Conservation (phyloP, 1,140 invertebrate genomes). For the Thalassaphorura encarpata region DNA sequence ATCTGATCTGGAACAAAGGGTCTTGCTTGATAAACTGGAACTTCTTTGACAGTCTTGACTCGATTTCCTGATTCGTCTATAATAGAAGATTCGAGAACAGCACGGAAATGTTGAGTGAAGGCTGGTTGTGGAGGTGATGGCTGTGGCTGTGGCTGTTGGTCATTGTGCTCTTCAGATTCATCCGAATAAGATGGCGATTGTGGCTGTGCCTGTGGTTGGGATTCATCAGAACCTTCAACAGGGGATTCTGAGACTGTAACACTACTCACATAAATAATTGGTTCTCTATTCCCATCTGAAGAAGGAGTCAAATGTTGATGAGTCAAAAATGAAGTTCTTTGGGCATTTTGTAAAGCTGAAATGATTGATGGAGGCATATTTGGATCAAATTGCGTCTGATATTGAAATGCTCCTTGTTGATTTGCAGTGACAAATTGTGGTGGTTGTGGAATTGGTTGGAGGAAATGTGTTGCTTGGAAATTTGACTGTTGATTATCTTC, state of each 20-base stretch:
- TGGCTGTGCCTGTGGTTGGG: background rate
- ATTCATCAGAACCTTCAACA: no score
- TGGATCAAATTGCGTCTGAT: constrained; percentile 15
- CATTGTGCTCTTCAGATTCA: background rate
- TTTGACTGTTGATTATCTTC: background rate
- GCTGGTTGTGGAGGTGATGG: background rate
- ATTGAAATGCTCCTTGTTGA: background rate
- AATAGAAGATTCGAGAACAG: no score
- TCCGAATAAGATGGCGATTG: background rate
- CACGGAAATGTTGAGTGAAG: background rate
- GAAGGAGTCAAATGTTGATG: constrained; percentile 22
- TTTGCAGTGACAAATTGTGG: background rate
- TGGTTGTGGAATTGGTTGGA: background rate
- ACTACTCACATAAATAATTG: constrained; percentile 22
- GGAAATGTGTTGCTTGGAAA: background rate
- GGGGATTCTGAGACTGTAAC: constrained; percentile 2
- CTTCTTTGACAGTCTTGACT: no score
- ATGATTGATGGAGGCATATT: constrained; percentile 26
- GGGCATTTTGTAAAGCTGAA: constrained; percentile 29
- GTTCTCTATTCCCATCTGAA: background rate
- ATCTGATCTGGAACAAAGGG: no score
- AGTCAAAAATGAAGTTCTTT: constrained; percentile 28
- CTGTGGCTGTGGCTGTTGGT: background rate
- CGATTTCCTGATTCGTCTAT: no score
- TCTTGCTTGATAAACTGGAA: no score